Percentiles rank a stretch among this genome's conserved stretches.
phyloP scores from a whole-genome alignment of 2,113 vertebrate species.

The Dasyurus viverrinus region DNA sequence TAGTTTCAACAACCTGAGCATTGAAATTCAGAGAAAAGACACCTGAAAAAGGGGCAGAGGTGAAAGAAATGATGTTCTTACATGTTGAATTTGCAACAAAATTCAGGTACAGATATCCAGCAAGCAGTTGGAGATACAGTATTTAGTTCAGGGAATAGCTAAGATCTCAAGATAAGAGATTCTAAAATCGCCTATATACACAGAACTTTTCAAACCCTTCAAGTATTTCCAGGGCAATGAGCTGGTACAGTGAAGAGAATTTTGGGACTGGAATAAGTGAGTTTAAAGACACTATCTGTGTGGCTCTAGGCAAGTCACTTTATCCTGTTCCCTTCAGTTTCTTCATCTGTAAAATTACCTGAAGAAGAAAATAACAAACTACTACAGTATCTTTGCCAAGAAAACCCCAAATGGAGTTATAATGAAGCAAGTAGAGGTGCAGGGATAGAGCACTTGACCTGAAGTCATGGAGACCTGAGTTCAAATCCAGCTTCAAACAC shows the following conservation, averaged over 20 bases:
- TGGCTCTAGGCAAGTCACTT: too few relatives aligned
- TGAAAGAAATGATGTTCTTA: background rate
- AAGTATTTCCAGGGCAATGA: background rate
- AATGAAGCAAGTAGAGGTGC: background rate
- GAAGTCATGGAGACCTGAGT: background rate
- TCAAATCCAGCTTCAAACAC: background rate
- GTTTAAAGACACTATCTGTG: background rate
- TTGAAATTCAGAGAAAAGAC: background rate
- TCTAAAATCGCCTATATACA: background rate
- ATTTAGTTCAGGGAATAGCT: background rate
- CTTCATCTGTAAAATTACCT: background rate
- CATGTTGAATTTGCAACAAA: background rate
- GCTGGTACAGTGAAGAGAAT: background rate
- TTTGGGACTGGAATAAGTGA: background rate
- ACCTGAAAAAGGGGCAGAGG: background rate
- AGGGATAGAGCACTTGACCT: background rate
- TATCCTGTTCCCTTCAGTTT: too few relatives aligned
- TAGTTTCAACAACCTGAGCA: background rate
- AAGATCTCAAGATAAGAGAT: background rate
- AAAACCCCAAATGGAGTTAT: background rate
- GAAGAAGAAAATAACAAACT: background rate
- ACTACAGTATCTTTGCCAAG: background rate
- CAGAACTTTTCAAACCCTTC: background rate
- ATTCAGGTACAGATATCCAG: background rate
- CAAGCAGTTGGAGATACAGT: background rate